Conservation (phyloP, 2,797 vertebrate species). For the Steatocranus sp. region DNA sequence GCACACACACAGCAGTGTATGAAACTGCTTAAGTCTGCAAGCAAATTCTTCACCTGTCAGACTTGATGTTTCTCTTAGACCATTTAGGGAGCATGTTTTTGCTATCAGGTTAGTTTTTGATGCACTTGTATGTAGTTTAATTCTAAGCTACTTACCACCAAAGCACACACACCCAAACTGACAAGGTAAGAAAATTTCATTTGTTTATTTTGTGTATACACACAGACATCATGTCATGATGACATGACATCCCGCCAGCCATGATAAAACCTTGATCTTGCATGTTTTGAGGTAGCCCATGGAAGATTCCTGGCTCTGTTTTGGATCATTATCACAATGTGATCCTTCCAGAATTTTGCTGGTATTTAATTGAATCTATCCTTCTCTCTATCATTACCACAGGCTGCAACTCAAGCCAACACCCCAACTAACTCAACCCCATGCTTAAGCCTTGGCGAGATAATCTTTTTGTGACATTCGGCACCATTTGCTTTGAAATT, state of each 20-base stretch:
- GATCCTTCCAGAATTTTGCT: neutral
- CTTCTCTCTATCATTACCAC: neutral
- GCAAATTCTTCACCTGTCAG: neutral
- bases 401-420: neutral
- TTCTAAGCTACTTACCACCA: neutral
- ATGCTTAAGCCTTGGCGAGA: neutral
- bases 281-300: neutral
- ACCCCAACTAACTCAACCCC: neutral
- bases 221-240: neutral
- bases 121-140: neutral
- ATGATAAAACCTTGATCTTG: neutral
- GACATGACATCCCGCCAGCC: neutral
- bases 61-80: neutral
- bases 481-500: neutral
- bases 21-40: neutral
- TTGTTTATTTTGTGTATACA: neutral
- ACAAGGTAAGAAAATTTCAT: neutral
- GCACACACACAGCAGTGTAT: neutral
- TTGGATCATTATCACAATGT: neutral
- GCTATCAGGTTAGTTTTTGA: neutral
- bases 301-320: neutral
- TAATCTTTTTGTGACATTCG: neutral
- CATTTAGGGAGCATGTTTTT: neutral
- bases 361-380: neutral
- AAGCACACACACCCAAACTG: neutral